These are phyloP conservation scores for Mirza zaza DNA, from an alignment of 2,113 vertebrate genomes.

Conservation along the genomic window DNA sequence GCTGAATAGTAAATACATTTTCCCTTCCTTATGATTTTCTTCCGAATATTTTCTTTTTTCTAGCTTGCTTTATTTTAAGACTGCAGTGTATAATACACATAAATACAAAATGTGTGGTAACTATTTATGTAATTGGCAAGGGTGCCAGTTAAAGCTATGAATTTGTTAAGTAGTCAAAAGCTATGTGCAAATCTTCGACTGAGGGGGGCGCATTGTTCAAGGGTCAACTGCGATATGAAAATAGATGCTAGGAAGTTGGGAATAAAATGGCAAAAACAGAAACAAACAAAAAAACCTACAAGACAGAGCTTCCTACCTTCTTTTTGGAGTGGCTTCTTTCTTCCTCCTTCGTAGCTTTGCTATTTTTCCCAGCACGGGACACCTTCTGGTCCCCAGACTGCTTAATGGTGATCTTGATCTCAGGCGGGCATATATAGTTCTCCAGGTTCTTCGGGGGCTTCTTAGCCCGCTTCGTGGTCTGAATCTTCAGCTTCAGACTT, in stretches of 20 bases:
- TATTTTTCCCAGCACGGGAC: slow-evolving; percentile 88
- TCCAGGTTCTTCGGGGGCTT: slow-evolving; percentile 98
- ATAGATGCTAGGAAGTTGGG: not conserved
- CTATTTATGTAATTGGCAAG: not conserved
- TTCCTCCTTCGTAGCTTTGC: slow-evolving; percentile 91
- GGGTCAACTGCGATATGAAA: not conserved
- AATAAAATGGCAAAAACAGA: not conserved
- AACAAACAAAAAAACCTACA: accelerated
- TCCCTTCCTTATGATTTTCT: not conserved
- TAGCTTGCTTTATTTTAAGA: not conserved
- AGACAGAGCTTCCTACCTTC: slow-evolving; percentile 87
- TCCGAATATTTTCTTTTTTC: not conserved
- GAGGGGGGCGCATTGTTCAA: not conserved
- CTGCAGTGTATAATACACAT: not conserved
- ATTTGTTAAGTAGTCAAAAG: not conserved
- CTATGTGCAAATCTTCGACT: not conserved
- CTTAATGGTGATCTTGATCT: slow-evolving; percentile 99
- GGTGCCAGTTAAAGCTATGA: not conserved
- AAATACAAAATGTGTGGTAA: not conserved
- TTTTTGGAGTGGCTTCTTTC: slow-evolving; percentile 94
- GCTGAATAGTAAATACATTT: not conserved
- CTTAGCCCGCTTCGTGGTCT: slow-evolving; percentile 98
- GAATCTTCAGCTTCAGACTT: slow-evolving; percentile 98
- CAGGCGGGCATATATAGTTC: slow-evolving; percentile 99
- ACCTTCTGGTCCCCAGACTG: slow-evolving; percentile 92